Base-by-base conservation (phyloP, 2,888 invertebrate genomes). In the Leptinotarsa rubiginosa region DNA sequence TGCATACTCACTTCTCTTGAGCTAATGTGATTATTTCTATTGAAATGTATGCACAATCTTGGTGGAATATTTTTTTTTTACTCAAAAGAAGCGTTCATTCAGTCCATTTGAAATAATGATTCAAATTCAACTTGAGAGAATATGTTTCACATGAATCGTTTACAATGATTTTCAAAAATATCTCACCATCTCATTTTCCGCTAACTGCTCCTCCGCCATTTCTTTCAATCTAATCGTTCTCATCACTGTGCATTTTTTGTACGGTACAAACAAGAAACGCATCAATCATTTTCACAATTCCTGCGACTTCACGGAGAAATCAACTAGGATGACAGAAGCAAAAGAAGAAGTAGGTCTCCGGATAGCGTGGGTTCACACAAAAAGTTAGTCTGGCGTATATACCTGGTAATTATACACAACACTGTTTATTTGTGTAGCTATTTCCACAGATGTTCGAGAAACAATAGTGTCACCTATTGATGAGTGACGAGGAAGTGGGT, bases 401-500 rank as follows among this genome's bases (percentile, higher is more conserved):
- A 72, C 68, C 75, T 75, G 68, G 74, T 72, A 74, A 73, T 70
- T 74, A 77, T 73, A 76, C 67, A 41, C 52, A 49, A 70, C 75
- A 76, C 75, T 71, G 71, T 73, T 75, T 72, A 68, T 67, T 73
- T 76, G 64, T 65, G 65, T 64, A 68, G 72, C 69, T 76, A 67
- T 73, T 77, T 75, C 74, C 72, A 77, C 78, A 76, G 72, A 69
- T 75, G 77, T 74, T 75, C 74, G 65, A 77, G 79, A 78, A 79
- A 81, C 81, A 81, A 80, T 79, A 73, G 78, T 79, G 78, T 65
- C 65, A 47, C 20, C 73, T 71, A 75, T 73, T 77, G 83, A 77
- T 77, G 83, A 83, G 71, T 81, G 83, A 83, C 69, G 78, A 82
- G 83, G 83, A 83, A 81, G 80, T 81, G 52, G 52, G 10, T 62